These are phyloP conservation scores for Harlomillsia oculata DNA, from an alignment of 1,140 invertebrate genomes.

Conservation along the genomic window DNA sequence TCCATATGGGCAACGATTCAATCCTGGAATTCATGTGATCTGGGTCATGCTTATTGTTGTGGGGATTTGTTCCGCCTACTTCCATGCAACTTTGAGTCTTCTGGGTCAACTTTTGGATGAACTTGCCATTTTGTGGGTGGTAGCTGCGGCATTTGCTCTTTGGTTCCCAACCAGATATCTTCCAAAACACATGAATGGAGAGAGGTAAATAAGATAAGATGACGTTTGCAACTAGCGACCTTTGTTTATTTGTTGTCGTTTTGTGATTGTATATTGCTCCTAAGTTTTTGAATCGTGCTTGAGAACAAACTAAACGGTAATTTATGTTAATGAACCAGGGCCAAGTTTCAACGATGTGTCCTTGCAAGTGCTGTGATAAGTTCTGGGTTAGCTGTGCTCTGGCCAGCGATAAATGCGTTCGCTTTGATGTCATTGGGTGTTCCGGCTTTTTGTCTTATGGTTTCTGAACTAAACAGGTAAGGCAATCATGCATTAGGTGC, in stretches of 20 bases:
- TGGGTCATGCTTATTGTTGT: constrained; percentile 67
- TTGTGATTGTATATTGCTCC: no score
- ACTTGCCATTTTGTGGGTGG: constrained; percentile 67
- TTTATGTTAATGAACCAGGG: constrained; percentile 27
- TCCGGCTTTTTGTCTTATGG: constrained; percentile 56
- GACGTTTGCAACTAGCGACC: no score
- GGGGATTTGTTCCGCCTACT: constrained; percentile 68
- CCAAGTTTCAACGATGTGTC: constrained; percentile 23
- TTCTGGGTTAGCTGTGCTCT: constrained; percentile 56
- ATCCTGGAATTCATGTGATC: constrained; percentile 62
- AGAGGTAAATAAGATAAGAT: no score
- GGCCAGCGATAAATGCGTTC: constrained; percentile 66
- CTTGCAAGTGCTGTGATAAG: constrained; percentile 48
- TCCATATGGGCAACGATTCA: constrained; percentile 61
- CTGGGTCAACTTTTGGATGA: constrained; percentile 70
- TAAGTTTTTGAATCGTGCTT: no score
- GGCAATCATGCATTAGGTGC: neutral
- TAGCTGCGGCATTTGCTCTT: constrained; percentile 62
- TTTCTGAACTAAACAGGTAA: constrained; percentile 56
- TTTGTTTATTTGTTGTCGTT: no score
- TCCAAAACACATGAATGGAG: no score
- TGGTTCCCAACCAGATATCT: constrained; percentile 61
- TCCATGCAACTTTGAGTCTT: constrained; percentile 59
- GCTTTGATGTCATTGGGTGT: constrained; percentile 63
- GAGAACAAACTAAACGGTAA: no score